These are phyloP conservation scores for Notiomystis cincta DNA, from an alignment of 2,113 vertebrate species.

Conservation along the genomic window DNA sequence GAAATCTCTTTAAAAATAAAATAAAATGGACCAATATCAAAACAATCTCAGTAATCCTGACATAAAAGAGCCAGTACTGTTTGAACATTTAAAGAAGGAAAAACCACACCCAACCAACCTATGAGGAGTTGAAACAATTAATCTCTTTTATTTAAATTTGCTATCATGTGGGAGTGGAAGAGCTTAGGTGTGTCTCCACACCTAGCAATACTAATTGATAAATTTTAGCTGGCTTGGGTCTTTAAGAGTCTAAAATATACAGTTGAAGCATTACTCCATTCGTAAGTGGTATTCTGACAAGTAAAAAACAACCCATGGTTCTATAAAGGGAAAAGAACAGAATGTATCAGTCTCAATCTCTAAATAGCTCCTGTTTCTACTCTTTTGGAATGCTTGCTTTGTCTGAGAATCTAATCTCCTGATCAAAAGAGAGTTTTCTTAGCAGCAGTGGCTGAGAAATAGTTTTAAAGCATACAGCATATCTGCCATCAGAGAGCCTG, in stretches of 20 bases:
- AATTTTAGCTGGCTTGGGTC: not conserved
- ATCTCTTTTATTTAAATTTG: not conserved
- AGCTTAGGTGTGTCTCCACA: not conserved
- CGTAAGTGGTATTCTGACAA: not conserved
- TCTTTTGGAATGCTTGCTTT: not conserved
- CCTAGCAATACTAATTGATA: not conserved
- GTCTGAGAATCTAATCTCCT: not conserved
- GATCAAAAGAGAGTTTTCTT: not conserved
- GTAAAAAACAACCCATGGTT: not conserved
- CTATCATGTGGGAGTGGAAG: not conserved
- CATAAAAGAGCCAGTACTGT: not conserved
- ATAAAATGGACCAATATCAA: not conserved
- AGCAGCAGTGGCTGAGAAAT: not conserved
- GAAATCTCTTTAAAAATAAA: not conserved
- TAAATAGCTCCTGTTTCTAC: not conserved
- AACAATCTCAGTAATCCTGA: not conserved
- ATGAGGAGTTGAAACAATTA: not conserved
- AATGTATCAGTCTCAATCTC: not conserved
- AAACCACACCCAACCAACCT: not conserved
- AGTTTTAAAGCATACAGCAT: not conserved
- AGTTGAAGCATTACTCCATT: not conserved
- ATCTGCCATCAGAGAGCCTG: not conserved
- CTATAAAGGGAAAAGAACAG: not conserved
- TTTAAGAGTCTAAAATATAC: not conserved
- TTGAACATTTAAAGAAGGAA: not conserved